Base-by-base conservation (phyloP, 2,888 invertebrate species). In the Chrysolina americana region DNA sequence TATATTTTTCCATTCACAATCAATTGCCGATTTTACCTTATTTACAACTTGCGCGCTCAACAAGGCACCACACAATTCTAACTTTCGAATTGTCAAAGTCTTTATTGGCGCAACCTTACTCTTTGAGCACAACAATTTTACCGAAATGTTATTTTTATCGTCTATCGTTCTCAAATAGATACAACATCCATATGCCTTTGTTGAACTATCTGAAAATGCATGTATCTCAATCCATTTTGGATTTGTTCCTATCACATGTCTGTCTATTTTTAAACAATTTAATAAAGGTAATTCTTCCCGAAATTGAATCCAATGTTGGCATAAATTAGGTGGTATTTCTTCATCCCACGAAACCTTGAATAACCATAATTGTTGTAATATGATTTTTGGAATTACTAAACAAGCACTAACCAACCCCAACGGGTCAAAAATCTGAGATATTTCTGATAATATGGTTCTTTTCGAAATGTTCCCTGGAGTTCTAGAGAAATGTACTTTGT, bases 331-430 rank as follows among this genome's bases (percentile, higher is more conserved):
- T 11, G 77, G 77, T 11, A 79, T 41, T 4, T 63, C 19, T 44
- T 79, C 76, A 63, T 80, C 79, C 79, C 79, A 79, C 8, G 41
- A 63, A 19, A 77, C 8, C 21, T 78, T 76, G 11, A 10, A 13
- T 47, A 48, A 10, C 79, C 78, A 80, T 17, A 80, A 56, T 23
- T 44, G 11, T 75, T 78, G 79, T 41, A 79, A 28, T 36, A 77
- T 50, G n/a, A 76, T 41, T 75, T 80, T 78, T 11, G 74, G 73
- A 10, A 36, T 70, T 4, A 79, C 59, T 2, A 64, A 72, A 44
- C 72, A 62, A 17, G 80, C 73, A 36, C 74, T 65, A 5, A 77
- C 15, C 17, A 80, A 36, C 10, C 79, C 78, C 17, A 78, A 17
- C 13, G 76, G 80, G 53, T 80, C 80, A 56, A 68, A 68, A 6